Base-by-base conservation (phyloP, 2,113 vertebrate genomes). In the Otolemur garnettii region DNA sequence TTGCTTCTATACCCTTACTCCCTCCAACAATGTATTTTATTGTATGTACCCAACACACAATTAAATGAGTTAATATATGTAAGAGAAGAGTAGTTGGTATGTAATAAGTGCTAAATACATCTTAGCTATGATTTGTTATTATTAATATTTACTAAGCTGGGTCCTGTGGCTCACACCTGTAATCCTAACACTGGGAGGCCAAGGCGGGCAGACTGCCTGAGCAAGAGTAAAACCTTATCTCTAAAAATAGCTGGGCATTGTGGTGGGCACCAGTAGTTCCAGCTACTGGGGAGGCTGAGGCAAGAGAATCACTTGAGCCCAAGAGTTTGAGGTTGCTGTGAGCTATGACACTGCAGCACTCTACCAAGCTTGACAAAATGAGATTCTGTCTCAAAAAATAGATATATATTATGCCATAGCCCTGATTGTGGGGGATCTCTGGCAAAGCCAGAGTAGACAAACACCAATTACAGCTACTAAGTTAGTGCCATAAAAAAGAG, bases 401-500 rank as follows among this genome's bases (percentile, higher is more conserved):
- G 8, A 50, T 50, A 50, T 50, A 50, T 50, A 50, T 19, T 4
- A 57, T 19, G 1, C 35, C 38, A 82, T 28, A 38, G 19, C 18
- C 50, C 33, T 91, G 30, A 95, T 33, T 62, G 21, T 74, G 24
- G 68, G 14, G 15, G 7, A 57, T 78, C 38, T 95, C 81, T 78
- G 21, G 6, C 85, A 92, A 77, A 85, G 45, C 2, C 72, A n/a
- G 26, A 77, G 45, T 14, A 85, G 4, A 53, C 85, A 74, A 75
- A 1, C 55, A 57, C 22, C 42, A 24, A 8, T 77, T 86, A 86
- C 0, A 88, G n/a, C 38, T 74, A 38, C 71, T 78, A 59, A 15
- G 35, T 95, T 72, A 90, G n/a, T 82, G 42, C 68, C 71, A 74
- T 21, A n/a, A 85, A 77, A 88, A 64, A 90, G 10, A 96, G 57